Percentiles rank a stretch among this genome's conserved stretches.
Evolutionary conservation across 2,113 vertebrate species (phyloP).

Genomic region (Archilochus colubris): DNA sequence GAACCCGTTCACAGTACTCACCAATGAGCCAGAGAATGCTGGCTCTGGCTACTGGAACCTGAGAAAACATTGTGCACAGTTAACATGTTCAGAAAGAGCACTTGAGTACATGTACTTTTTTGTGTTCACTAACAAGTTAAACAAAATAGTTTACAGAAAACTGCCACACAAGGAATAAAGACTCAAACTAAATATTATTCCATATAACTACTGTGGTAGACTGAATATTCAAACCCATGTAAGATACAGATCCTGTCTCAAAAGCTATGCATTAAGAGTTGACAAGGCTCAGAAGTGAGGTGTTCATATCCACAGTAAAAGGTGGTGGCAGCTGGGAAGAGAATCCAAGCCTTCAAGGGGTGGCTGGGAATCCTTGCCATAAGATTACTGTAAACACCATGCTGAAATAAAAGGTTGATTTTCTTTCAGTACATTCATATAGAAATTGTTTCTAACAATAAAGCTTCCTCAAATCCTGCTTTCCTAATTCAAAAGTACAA

Average conservation of each 20-base stretch:
- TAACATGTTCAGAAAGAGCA: not conserved
- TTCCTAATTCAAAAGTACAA: not conserved
- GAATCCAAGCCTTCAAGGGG: not conserved
- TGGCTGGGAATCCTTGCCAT: not conserved
- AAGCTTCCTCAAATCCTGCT: not conserved
- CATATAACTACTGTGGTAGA: not conserved
- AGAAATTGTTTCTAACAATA: not conserved
- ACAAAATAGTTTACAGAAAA: not conserved
- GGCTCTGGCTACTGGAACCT: constrained; percentile 97
- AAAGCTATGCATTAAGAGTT: fast-evolving
- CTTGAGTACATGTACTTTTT: not conserved
- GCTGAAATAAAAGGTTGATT: not conserved
- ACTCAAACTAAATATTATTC: not conserved
- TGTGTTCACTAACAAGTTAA: not conserved
- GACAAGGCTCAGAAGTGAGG: not conserved
- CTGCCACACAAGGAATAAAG: not conserved
- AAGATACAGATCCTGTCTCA: not conserved
- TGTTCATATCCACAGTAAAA: not conserved
- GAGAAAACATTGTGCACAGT: not conserved
- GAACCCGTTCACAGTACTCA: constrained; percentile 95
- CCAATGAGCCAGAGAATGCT: constrained; percentile 98
- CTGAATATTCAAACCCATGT: not conserved
- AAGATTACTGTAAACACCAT: not conserved
- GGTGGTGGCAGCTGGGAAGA: not conserved
- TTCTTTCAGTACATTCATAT: not conserved